Conservation (phyloP, 2,888 invertebrate species). For the Rhingia rostrata region DNA sequence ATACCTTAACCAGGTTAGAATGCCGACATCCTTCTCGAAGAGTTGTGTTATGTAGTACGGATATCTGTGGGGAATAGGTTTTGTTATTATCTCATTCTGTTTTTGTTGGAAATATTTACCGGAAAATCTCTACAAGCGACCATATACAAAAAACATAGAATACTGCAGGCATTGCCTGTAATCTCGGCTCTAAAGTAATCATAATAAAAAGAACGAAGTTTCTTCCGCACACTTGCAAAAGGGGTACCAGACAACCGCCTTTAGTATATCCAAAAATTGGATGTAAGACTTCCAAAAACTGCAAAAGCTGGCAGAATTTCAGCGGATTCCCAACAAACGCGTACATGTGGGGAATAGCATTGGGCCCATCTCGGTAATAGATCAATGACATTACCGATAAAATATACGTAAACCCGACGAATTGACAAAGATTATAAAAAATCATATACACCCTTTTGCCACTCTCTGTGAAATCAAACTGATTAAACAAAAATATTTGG, state of each 20-base stretch:
- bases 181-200: constrained; percentile 92
- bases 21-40: constrained; percentile 88
- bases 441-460: constrained; percentile 92
- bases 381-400: constrained; percentile 89
- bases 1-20: constrained; percentile 96
- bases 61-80: constrained; percentile 86
- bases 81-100: background rate
- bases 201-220: constrained; percentile 91
- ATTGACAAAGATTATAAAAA: constrained; percentile 95
- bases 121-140: constrained; percentile 91
- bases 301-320: constrained; percentile 91
- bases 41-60: constrained; percentile 95
- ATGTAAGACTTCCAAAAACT: constrained; percentile 94
- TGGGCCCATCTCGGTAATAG: constrained; percentile 89
- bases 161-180: constrained; percentile 93
- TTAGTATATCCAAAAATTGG: constrained; percentile 94
- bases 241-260: constrained; percentile 88
- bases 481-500: background rate
- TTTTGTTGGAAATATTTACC: constrained; percentile 84
- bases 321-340: constrained; percentile 89
- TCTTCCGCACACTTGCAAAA: constrained; percentile 91
- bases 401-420: constrained; percentile 92
- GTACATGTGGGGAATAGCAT: constrained; percentile 88
- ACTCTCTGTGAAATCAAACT: constrained; percentile 85
- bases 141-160: constrained; percentile 94